Percentiles rank a stretch among this genome's conserved stretches.
phyloP scores from a whole-genome alignment of 2,113 vertebrate species.

The Gopherus flavomarginatus region DNA sequence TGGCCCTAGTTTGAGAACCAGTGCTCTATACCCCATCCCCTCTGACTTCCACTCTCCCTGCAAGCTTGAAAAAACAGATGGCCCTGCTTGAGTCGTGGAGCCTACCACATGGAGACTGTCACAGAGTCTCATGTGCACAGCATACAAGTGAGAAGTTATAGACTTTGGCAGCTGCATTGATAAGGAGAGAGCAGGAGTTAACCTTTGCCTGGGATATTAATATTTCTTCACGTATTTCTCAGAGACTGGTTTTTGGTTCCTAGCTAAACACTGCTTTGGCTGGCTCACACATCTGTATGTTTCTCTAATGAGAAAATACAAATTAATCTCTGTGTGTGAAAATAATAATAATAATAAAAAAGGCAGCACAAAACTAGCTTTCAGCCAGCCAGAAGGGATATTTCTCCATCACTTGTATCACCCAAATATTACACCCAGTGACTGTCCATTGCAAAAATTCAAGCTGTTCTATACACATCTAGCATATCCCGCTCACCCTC shows the following conservation, averaged over 20 bases:
- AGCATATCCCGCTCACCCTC: rapidly evolving
- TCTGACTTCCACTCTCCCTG: neutral
- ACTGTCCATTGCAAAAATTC: neutral
- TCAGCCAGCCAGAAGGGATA: neutral
- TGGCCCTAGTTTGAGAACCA: no score
- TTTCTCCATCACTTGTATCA: neutral
- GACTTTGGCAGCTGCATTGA: constrained; percentile 48
- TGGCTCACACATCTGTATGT: neutral
- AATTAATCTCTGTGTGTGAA: neutral
- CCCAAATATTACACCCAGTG: rapidly evolving
- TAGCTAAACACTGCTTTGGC: neutral
- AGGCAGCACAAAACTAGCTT: neutral
- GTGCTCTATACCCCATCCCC: neutral
- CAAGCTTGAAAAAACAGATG: neutral
- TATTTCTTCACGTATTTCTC: constrained; percentile 51
- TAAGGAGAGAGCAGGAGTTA: constrained; percentile 38
- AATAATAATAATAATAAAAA: neutral
- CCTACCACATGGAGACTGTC: neutral
- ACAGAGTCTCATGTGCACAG: neutral
- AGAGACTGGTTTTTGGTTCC: constrained; percentile 19
- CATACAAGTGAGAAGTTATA: constrained; percentile 29
- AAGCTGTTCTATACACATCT: neutral
- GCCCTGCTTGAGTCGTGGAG: neutral
- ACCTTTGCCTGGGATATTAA: constrained; percentile 48
- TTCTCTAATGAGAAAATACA: neutral